Percentiles rank a stretch among this genome's conserved stretches.
Evolutionary conservation across 2,797 vertebrate genomes (phyloP).

Genomic region (Karalla daura): DNA sequence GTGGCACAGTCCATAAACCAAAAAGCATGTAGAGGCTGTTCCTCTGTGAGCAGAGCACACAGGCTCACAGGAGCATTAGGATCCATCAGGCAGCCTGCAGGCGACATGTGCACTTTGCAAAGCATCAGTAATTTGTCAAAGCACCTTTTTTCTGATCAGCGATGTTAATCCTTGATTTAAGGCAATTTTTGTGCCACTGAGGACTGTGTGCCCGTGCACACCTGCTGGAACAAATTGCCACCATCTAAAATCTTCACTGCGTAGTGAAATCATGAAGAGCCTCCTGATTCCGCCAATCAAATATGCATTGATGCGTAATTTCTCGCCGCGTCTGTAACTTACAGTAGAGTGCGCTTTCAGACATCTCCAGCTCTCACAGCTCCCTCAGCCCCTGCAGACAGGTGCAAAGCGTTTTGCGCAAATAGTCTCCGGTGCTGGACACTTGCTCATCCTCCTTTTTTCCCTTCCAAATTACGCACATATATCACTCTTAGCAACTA

Average conservation of each 20-base stretch:
- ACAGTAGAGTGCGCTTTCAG: slow-evolving; percentile 36
- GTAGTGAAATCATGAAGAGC: slow-evolving; percentile 5
- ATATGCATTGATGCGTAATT: slow-evolving; percentile 59
- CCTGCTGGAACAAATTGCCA: slow-evolving; percentile 31
- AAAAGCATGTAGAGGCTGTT: slow-evolving; percentile 11
- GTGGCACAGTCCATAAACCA: slow-evolving; percentile 11
- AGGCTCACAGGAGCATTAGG: not conserved
- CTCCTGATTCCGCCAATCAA: slow-evolving; percentile 18
- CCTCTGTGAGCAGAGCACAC: slow-evolving; percentile 22
- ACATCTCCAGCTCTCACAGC: slow-evolving; percentile 29
- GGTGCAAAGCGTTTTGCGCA: slow-evolving; percentile 33
- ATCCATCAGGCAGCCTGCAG: slow-evolving; percentile 18
- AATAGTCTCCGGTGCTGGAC: not conserved
- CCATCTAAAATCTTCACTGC: not conserved
- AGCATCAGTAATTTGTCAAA: slow-evolving; percentile 35
- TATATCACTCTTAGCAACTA: slow-evolving; percentile 23
- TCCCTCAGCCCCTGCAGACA: slow-evolving; percentile 22
- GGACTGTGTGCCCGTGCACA: slow-evolving; percentile 19
- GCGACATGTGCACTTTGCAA: slow-evolving; percentile 41
- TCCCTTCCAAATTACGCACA: slow-evolving; percentile 68
- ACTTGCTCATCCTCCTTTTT: slow-evolving; percentile 16
- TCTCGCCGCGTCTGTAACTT: slow-evolving; percentile 49
- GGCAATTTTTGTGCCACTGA: not conserved
- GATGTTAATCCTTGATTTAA: slow-evolving; percentile 20
- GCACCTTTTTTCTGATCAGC: slow-evolving; percentile 25